Percentiles rank a stretch among this genome's conserved stretches.
These are phyloP conservation scores for Opisthograptis luteolata DNA, from an alignment of 2,888 invertebrate species.

Conservation along the genomic window DNA sequence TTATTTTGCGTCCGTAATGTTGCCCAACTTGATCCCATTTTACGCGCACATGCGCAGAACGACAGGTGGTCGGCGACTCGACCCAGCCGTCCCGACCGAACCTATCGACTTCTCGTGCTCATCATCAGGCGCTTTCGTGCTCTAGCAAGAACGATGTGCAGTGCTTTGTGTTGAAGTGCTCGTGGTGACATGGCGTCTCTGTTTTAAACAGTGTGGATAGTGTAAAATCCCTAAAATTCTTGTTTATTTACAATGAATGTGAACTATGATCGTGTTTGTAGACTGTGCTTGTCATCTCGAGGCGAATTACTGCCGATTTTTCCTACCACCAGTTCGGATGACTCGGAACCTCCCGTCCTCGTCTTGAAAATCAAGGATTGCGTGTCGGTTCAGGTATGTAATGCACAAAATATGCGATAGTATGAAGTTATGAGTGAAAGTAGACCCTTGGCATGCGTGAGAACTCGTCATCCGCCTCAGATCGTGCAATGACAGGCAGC, in stretches of 20 bases:
- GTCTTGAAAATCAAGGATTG: constrained; percentile 87
- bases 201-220: constrained; percentile 68
- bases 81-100: constrained; percentile 79
- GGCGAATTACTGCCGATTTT: constrained; percentile 86
- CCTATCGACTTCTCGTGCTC: constrained; percentile 84
- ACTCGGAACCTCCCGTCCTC: constrained; percentile 81
- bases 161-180: constrained; percentile 83
- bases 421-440: constrained; percentile 79
- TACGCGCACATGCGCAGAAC: constrained; percentile 85
- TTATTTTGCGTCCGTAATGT: constrained; percentile 60
- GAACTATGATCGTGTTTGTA: constrained; percentile 85
- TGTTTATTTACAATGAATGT: constrained; percentile 83
- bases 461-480: constrained; percentile 83
- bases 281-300: constrained; percentile 86
- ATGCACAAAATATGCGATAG: constrained; percentile 60
- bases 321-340: constrained; percentile 82
- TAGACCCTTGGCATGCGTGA: constrained; percentile 78
- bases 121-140: constrained; percentile 84
- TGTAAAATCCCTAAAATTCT: constrained; percentile 62
- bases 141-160: constrained; percentile 81
- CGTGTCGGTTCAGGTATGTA: constrained; percentile 87
- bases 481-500: constrained; percentile 80
- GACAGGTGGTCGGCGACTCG: constrained; percentile 84
- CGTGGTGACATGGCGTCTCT: constrained; percentile 83
- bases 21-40: constrained; percentile 70